Evolutionary conservation across 2,797 vertebrate genomes (phyloP), one percentile per base, ranked within the genome.

Genomic region (Eospalax fontanierii): DNA sequence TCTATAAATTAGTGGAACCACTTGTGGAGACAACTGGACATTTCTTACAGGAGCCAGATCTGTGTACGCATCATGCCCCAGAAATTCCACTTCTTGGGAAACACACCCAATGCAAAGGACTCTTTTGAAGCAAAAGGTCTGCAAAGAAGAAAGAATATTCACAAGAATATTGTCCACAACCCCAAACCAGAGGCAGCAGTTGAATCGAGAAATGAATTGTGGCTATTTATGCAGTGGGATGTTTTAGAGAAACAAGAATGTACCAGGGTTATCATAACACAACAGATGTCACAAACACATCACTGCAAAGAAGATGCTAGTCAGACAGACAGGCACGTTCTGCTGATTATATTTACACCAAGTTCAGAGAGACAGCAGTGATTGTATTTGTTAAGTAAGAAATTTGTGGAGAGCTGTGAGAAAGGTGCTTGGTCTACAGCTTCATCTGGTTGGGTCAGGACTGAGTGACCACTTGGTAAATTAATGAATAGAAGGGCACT

Each of bases 61-160:
- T 61, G 38, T 57, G 78, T 16, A 28, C 2, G 35, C 18, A 30
- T 83, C 24, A 75, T 22, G 68, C 80, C 9, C 7, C 61, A 59
- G 46, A 94, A 91, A 70, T 87, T 80, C 74, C 30, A 68, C 14
- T 24, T 76, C 66, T 65, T 79, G 71, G 89, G 33, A 87, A 82
- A 94, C 2, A 78, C 0, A 76, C 12, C 43, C 24, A 63, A 54
- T 26, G 50, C 33, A 70, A 87, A 80, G 40, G 33, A 6, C 30
- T 24, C 35, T 12, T 78, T 16, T 80, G 26, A 90, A 57, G 33
- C 30, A 0, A 26, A 16, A 38, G 22, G 43, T 28, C 18, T 38
- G 21, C 19, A 16, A 87, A 86, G 86, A 74, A 18, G 50, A 43
- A 63, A 82, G 21, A 59, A 22, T 2, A 74, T 19, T 35, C 28